Evolutionary conservation across 2,113 vertebrate genomes (phyloP), one percentile per base, ranked within the genome.

Genomic region (Hemibagrus wyckioides): DNA sequence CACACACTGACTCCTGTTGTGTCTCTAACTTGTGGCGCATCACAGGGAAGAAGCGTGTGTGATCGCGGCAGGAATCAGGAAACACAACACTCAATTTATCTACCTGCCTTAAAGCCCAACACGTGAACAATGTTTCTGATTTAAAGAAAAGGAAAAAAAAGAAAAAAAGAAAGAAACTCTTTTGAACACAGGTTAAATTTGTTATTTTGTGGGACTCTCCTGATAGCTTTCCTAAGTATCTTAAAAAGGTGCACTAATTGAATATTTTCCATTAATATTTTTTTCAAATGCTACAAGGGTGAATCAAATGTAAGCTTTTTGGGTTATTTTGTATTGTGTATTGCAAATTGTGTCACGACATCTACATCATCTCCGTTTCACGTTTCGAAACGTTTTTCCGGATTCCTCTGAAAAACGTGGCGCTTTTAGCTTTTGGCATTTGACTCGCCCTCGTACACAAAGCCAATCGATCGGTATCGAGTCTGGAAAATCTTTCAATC

Each of bases 171-270:
- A 39, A 54, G 11, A 81, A 59, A 39, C 65, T 23, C 39, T 44
- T 30, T 65, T 30, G 23, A 71, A n/a, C 19, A n/a, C 67, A 41
- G 36, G 10, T 57, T 23, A 36, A 1, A 54, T 59, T 14, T 56
- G 19, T 9, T n/a, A 65, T 25, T 9, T 33, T 33, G 1, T 41
- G 48, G 48, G 48, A 71, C 5, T 6, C 10, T 84, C 11, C 69
- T 57, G 50, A 59, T 15, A 15, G 63, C 59, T 80, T 80, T 50
- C 10, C 36, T 67, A 54, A 33, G 10, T 61, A 52, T 48, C 36
- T 67, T 33, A 56, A 73, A 84, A 73, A 85, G 76, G 56, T 80
- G 65, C 48, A 80, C 33, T 41, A 56, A 69, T 69, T 67, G 14
- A 86, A 28, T 2, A 1, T 36, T 63, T 39, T 48, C 73, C 25